Evolutionary conservation across 2,797 vertebrate genomes (phyloP), one percentile per base, ranked within the genome.

Genomic region (Cryptoprocta ferox): DNA sequence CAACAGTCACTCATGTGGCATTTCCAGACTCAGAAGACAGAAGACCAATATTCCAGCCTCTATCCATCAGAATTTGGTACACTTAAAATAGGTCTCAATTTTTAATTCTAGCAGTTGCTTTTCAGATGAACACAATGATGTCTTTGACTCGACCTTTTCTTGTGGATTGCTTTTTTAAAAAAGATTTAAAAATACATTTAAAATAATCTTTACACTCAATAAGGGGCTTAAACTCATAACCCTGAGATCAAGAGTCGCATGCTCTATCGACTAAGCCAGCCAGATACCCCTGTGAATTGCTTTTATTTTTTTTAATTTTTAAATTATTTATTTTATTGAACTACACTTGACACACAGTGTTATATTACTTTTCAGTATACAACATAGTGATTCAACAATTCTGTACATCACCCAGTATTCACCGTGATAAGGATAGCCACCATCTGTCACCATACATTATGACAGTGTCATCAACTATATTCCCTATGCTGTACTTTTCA

Each of bases 1-100:
- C 7, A 11, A 24, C 35, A 1, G 1, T 28, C 10, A 4, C 30
- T 24, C 39, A 0, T 11, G 2, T 37, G 26, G 6, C 45, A 0
- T 26, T 56, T 82, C 11, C 30, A 48, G 76, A 26, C 2, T 0
- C 66, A 26, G 21, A 56, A 59, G 48, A 71, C 30, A 4, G 39
- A 28, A 48, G 35, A 65, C 2, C 26, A 1, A 0, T n/a, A 4
- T 66, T 12, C 21, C 39, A 16, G 68, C 14, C 26, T 10, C 26
- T 13, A 6, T 37, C 32, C 32, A 2, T 37, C 2, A 2, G 28
- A 39, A n/a, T 50, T 8, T 2, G 45, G 13, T 16, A 16, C 5
- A 0, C 9, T 9, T 6, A 45, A n/a, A 80, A 12, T 11, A 42
- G 6, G n/a, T 35, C 68, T 76, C 3, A 6, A 6, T 12, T 56